Evolutionary conservation across 2,113 vertebrate species (phyloP), one percentile per base, ranked within the genome.

Genomic region (Syngnathus floridae): DNA sequence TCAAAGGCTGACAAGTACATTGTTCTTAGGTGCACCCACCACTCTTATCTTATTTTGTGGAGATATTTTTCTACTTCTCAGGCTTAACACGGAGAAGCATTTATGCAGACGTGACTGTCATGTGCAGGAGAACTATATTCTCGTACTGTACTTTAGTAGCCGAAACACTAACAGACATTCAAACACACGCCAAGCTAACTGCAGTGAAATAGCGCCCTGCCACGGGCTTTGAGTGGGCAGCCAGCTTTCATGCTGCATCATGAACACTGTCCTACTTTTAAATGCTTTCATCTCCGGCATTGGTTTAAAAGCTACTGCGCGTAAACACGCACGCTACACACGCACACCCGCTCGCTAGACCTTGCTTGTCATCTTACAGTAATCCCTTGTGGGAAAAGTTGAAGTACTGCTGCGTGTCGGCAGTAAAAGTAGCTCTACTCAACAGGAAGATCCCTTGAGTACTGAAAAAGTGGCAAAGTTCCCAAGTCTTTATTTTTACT

Each of bases 11-110:
- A 61, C 63, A 71, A 76, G 65, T 62, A 68, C 56, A 55, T 69
- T 73, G 16, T 68, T 51, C 66, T 66, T 66, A 62, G 57, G 48
- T 72, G 31, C 54, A 48, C 31, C n/a, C 45, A 46, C 62, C 52
- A 56, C 61, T 36, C 51, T 45, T 55, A 41, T 68, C 69, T 43
- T 72, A 66, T 76, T 66, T 80, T 61, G 38, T 65, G 65, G 60
- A 73, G 73, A 75, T 57, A 38, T 76, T 64, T 69, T 77, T 79
- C 63, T 69, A 49, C 78, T 8, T 38, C 65, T 75, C 66, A 66
- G 57, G 81, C 82, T 83, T 74, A 77, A 70, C 67, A 31, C 14
- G 70, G 55, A 71, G 63, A 72, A 62, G 80, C 81, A 59, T 85
- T 84, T 74, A 63, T 60, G 19, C 35, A 59, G 38, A 68, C 58